These are phyloP conservation scores for Polypedilum pembai DNA, from an alignment of 1,140 invertebrate genomes.

Conservation along the genomic window DNA sequence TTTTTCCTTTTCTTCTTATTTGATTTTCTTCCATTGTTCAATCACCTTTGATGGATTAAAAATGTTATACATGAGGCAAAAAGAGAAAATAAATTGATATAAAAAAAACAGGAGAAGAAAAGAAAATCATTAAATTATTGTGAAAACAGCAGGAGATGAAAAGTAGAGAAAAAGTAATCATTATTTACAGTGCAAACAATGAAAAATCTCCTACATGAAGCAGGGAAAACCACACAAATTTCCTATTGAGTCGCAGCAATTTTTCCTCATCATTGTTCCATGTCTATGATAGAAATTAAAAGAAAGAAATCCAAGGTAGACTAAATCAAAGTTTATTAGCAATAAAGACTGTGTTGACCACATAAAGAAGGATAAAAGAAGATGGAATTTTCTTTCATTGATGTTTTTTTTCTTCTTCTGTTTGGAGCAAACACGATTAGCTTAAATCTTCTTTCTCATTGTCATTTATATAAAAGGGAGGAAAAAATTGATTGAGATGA, in stretches of 20 bases:
- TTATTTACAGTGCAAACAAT: constrained; percentile 24
- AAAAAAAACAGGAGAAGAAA: not conserved
- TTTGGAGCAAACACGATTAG: constrained; percentile 22
- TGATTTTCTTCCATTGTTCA: not conserved
- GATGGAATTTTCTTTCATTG: not conserved
- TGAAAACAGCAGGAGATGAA: not conserved
- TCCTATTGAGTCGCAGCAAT: constrained; percentile 3
- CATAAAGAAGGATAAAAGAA: not conserved
- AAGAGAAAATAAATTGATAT: constrained; percentile 13
- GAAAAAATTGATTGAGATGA: too few species aligned
- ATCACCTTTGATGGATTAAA: constrained; percentile 28
- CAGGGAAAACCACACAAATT: not conserved
- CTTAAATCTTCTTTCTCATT: not conserved
- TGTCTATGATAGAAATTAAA: not conserved
- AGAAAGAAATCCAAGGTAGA: not conserved
- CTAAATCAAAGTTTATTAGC: constrained; percentile 26
- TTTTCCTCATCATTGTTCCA: not conserved
- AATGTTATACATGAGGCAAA: not conserved
- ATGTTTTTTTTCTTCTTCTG: too few species aligned
- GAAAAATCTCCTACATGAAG: not conserved
- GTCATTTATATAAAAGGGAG: too few species aligned
- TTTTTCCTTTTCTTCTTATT: not conserved
- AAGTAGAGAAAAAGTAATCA: not conserved
- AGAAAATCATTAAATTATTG: constrained; percentile 27
- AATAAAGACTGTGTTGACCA: constrained; percentile 21